Evolutionary conservation across 2,113 vertebrate species (phyloP).

Genomic region (Python bivittatus): DNA sequence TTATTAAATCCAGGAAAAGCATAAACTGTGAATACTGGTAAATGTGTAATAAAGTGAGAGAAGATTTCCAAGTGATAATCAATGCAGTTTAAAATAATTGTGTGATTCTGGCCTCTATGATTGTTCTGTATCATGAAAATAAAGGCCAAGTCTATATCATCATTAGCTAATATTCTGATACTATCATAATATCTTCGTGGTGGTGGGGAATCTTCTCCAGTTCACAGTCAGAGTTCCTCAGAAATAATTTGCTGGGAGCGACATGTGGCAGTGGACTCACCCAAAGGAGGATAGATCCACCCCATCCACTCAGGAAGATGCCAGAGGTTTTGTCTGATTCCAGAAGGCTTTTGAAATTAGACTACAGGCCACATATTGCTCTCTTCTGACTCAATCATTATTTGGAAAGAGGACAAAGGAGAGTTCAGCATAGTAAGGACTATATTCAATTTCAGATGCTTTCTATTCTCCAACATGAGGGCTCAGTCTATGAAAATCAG

Average conservation of each 20-base stretch:
- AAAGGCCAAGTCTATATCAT: not conserved
- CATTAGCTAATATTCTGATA: not conserved
- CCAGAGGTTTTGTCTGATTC: not conserved
- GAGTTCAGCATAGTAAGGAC: not conserved
- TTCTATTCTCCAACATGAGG: not conserved
- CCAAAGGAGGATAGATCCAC: not conserved
- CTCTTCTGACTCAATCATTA: not conserved
- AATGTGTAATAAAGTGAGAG: not conserved
- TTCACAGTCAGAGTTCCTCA: not conserved
- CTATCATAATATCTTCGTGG: not conserved
- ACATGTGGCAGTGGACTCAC: not conserved
- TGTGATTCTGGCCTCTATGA: not conserved
- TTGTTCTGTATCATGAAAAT: not conserved
- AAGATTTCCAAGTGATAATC: not conserved
- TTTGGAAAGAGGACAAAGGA: not conserved
- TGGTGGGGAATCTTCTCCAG: not conserved
- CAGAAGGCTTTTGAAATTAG: not conserved
- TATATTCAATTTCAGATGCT: not conserved
- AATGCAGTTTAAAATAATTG: not conserved
- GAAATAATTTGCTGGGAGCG: not conserved
- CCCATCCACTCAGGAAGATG: not conserved
- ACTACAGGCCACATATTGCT: not conserved
- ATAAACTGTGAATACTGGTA: not conserved
- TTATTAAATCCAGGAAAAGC: not conserved
- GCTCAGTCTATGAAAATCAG: not conserved